Conservation (phyloP, 2,113 vertebrate genomes). For the Scatophagus argus region DNA sequence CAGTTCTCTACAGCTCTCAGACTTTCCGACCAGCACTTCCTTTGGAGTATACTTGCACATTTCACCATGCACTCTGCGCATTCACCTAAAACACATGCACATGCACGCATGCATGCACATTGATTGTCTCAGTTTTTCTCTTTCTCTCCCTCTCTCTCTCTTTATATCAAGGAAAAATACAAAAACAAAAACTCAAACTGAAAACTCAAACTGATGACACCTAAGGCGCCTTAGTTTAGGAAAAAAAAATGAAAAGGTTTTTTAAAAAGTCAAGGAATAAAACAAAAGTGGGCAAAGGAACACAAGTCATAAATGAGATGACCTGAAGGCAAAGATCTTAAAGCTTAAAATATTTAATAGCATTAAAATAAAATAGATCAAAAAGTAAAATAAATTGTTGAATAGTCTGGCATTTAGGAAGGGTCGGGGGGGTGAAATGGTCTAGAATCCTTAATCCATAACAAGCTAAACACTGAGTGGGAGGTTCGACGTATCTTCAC, state of each 20-base stretch:
- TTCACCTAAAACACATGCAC: conserved; percentile 71
- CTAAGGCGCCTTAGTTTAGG: neutral
- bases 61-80: conserved; percentile 73
- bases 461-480: neutral
- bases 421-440: neutral
- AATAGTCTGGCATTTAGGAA: neutral
- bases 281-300: neutral
- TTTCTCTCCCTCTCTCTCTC: conserved; percentile 8
- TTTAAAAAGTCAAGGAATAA: conserved; percentile 2
- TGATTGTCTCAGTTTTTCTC: conserved; percentile 43
- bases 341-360: neutral
- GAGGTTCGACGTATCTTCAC: neutral
- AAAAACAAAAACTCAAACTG: conserved; percentile 28
- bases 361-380: neutral
- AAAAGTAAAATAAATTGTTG: neutral
- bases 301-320: neutral
- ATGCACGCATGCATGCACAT: conserved; percentile 77
- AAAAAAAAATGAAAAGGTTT: neutral
- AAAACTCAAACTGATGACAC: conserved; percentile 20
- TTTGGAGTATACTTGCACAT: conserved; percentile 71
- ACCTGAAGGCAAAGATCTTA: neutral
- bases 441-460: no score
- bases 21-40: conserved; percentile 48
- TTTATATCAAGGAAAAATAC: conserved; percentile 27
- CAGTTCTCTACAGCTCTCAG: neutral